These are phyloP conservation scores for Oncorhynchus kisutch DNA, from an alignment of 2,113 vertebrate species.

Conservation along the genomic window DNA sequence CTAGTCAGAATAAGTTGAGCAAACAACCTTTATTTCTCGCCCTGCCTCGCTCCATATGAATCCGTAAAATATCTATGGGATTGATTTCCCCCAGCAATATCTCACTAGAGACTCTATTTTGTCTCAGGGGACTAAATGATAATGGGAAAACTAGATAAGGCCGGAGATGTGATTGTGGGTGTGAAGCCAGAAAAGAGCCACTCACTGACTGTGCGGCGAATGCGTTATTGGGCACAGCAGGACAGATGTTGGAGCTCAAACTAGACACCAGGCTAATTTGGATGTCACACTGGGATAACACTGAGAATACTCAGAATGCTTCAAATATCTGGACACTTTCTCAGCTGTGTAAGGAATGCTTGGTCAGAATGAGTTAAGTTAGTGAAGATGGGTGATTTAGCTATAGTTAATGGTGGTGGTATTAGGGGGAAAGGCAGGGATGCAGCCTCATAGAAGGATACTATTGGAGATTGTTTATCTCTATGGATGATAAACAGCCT, in stretches of 20 bases:
- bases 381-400: slow-evolving; percentile 24
- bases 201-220: slow-evolving; percentile 21
- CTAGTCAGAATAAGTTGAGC: slow-evolving; percentile 38
- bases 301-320: slow-evolving; percentile 62
- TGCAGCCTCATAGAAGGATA: too few relatives aligned
- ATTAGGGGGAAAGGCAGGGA: neutral
- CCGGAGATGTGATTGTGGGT: neutral
- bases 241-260: slow-evolving; percentile 63
- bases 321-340: slow-evolving; percentile 57
- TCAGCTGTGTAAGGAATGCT: slow-evolving; percentile 54
- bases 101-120: neutral
- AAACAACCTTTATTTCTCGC: slow-evolving; percentile 44
- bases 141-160: neutral
- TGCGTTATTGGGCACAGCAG: slow-evolving; percentile 20
- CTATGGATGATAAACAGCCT: too few relatives aligned
- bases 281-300: slow-evolving; percentile 63
- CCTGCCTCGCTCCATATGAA: slow-evolving; percentile 29
- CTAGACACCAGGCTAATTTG: slow-evolving; percentile 42
- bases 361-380: slow-evolving; percentile 33
- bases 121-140: neutral
- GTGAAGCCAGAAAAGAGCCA: slow-evolving; percentile 4
- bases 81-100: neutral
- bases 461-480: too few relatives aligned
- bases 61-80: slow-evolving; percentile 19
- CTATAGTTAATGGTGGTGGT: slow-evolving; percentile 25